Base-by-base conservation (phyloP, 2,888 invertebrate species). In the Epirrhoe tristata region DNA sequence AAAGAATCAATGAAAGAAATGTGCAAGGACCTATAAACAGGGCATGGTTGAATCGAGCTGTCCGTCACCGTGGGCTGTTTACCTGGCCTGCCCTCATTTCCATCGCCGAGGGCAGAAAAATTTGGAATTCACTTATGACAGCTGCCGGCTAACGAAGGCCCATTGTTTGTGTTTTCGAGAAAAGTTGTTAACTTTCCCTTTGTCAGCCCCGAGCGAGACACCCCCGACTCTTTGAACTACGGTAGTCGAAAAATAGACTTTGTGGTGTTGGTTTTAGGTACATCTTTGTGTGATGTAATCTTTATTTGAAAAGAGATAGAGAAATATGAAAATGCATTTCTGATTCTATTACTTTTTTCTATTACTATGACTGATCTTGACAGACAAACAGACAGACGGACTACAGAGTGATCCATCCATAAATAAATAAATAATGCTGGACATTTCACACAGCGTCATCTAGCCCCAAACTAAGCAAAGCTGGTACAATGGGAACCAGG, bases 91-190 rank as follows among this genome's bases (percentile, higher is more conserved):
- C 52, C 57, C 62, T 63, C 52, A 63, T 63, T 63, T 56, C 56
- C 62, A 62, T 57, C 43, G 57, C 46, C 12, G 24, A 34, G 58
- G 60, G 61, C 61, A 48, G 64, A 69, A 73, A 69, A 69, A 70
- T 64, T 69, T 63, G 48, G 67, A 70, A 70, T 70, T 73, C 70
- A 73, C 72, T 73, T 70, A 69, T 72, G 70, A 70, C 72, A 67
- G 68, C 72, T 69, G 66, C 36, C 57, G 67, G 52, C 61, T 70
- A 69, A 72, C 72, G 70, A 72, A 70, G 58, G 58, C 53, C 50
- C 58, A 58, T 58, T 70, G 72, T 69, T 72, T 72, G 69, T 69
- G 58, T 66, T 72, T 67, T 58, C 32, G 55, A 39, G 51, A 55
- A 63, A 72, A 72, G 69, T 69, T 72, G 31, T 51, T 43, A 70